Conservation (phyloP, 2,888 invertebrate genomes). For the Pachliopta kotzebuea region DNA sequence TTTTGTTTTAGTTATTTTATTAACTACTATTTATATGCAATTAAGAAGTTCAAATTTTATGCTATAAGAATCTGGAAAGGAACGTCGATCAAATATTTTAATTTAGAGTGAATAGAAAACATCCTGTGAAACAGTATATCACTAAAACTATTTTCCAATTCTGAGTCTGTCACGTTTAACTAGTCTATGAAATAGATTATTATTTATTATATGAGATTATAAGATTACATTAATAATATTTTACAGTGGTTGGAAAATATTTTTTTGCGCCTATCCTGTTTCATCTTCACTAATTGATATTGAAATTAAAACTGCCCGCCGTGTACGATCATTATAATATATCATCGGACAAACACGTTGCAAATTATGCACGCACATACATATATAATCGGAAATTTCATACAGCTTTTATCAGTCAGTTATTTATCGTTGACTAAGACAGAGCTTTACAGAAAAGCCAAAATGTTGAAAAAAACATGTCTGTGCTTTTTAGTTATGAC, state of each 20-base stretch:
- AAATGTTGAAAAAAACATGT: conserved; percentile 1
- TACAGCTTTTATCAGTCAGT: background rate
- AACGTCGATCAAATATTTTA: too few relatives aligned
- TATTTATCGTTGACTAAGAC: background rate
- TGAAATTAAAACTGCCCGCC: background rate
- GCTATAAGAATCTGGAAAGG: too few relatives aligned
- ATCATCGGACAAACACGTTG: background rate
- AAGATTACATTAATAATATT: too few relatives aligned
- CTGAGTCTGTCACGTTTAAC: too few relatives aligned
- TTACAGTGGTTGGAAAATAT: background rate
- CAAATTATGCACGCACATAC: conserved; percentile 3
- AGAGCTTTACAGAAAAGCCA: background rate
- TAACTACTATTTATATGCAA: too few relatives aligned
- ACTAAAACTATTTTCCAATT: too few relatives aligned
- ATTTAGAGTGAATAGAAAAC: too few relatives aligned
- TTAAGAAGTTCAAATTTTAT: too few relatives aligned
- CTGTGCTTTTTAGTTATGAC: background rate
- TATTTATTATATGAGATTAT: too few relatives aligned
- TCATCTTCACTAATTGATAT: background rate
- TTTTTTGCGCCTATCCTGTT: background rate
- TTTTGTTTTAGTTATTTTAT: too few relatives aligned
- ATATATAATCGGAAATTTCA: background rate
- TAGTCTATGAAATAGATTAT: too few relatives aligned
- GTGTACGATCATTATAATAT: background rate
- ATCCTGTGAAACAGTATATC: too few relatives aligned